Evolutionary conservation across 2,888 invertebrate genomes (phyloP).

Genomic region (Fragum sueziense): DNA sequence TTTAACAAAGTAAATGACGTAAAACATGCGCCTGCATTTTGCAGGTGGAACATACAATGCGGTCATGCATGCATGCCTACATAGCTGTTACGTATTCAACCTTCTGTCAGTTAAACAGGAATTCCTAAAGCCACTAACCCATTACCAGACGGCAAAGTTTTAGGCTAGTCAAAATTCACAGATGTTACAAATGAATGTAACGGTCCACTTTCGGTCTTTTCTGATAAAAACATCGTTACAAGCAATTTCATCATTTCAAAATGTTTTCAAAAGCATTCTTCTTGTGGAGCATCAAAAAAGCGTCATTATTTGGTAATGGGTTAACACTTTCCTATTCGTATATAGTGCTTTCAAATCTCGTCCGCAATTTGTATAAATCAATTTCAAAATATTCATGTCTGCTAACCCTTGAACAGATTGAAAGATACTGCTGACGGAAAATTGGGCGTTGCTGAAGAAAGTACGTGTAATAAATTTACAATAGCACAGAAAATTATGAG

Average conservation of each 20-base stretch:
- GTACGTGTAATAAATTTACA: not conserved
- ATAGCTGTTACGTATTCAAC: not conserved
- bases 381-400: not conserved
- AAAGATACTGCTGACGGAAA: not conserved
- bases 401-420: not conserved
- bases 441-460: not conserved
- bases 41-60: not conserved
- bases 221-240: not conserved
- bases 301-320: not conserved
- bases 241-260: not conserved
- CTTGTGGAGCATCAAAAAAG: not conserved
- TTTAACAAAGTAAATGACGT: not conserved
- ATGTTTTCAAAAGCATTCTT: not conserved
- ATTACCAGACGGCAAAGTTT: not conserved
- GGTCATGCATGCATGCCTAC: not conserved
- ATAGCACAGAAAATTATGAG: not conserved
- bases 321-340: not conserved
- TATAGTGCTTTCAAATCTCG: not conserved
- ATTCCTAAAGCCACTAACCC: not conserved
- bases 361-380: not conserved
- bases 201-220: not conserved
- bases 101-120: not conserved
- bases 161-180: not conserved
- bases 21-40: not conserved
- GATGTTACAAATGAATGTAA: not conserved